Percentiles rank a stretch among this genome's conserved stretches.
Conservation (phyloP, 2,888 invertebrate genomes). For the Hirtodrosophila trivittata region DNA sequence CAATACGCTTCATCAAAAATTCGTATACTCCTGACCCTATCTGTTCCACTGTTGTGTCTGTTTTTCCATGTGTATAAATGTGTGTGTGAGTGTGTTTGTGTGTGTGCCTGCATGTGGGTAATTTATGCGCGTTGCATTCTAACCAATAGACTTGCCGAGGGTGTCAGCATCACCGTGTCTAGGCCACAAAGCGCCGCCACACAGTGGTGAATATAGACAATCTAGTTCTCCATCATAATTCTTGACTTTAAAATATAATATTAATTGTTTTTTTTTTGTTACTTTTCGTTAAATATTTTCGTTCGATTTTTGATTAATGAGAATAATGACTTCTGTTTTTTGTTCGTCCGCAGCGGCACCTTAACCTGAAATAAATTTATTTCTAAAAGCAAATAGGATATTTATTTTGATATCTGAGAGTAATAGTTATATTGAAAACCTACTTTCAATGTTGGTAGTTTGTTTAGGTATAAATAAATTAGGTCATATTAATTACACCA, state of each 20-base stretch:
- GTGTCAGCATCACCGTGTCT: constrained; percentile 10
- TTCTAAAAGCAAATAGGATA: too few species aligned
- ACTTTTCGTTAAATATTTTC: too few species aligned
- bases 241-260: neutral
- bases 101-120: constrained; percentile 31
- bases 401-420: too few species aligned
- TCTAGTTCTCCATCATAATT: too few species aligned
- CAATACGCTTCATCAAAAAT: constrained; percentile 39
- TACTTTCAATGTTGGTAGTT: too few species aligned
- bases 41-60: neutral
- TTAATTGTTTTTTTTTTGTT: neutral
- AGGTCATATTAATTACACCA: too few species aligned
- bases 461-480: too few species aligned
- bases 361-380: too few species aligned
- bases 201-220: neutral
- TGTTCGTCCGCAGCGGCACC: too few species aligned
- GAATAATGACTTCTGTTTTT: too few species aligned
- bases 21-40: constrained; percentile 28
- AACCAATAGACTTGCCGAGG: constrained; percentile 51
- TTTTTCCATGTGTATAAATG: neutral
- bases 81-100: neutral
- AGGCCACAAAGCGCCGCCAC: constrained; percentile 7
- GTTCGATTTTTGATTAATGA: too few species aligned
- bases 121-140: constrained; percentile 66
- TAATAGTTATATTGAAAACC: too few species aligned